Evolutionary conservation across 2,113 vertebrate genomes (phyloP).

Genomic region (Vidua chalybeata): DNA sequence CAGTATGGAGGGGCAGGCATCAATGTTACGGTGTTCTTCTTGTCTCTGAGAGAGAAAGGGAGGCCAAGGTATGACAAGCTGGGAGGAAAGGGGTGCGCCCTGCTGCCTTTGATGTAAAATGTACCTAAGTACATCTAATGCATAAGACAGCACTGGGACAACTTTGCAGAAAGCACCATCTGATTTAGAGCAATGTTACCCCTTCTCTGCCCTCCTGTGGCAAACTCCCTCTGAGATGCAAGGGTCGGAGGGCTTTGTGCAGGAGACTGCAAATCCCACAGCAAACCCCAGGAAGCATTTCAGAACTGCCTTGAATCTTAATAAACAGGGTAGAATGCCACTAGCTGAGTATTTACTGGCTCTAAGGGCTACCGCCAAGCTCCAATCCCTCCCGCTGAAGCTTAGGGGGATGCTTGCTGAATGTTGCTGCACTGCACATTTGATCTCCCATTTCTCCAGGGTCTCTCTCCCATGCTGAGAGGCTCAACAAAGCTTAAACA

Average conservation of each 20-base stretch:
- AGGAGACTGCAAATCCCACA: neutral
- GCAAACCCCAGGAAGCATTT: neutral
- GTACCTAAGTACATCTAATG: neutral
- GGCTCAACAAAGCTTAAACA: neutral
- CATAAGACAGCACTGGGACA: neutral
- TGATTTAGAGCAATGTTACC: neutral
- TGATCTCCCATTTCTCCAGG: neutral
- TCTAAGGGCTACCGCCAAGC: neutral
- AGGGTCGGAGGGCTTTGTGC: neutral
- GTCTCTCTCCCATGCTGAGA: neutral
- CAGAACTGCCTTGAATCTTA: neutral
- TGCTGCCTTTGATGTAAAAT: neutral
- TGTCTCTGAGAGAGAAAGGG: neutral
- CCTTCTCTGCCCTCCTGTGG: neutral
- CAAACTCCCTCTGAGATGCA: neutral
- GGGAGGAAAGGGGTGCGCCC: neutral
- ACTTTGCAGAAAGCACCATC: neutral
- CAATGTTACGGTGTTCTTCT: accelerated
- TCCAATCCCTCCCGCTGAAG: neutral
- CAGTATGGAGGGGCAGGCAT: neutral
- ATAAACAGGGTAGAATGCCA: neutral
- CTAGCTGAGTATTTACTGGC: neutral
- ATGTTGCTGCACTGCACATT: neutral
- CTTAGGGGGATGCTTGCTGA: neutral
- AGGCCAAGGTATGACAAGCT: neutral